A percentile compares a stretch with the other conserved stretches of the same genome.
These are phyloP conservation scores for Automeris io DNA, from an alignment of 2,888 invertebrate genomes.

Conservation along the genomic window DNA sequence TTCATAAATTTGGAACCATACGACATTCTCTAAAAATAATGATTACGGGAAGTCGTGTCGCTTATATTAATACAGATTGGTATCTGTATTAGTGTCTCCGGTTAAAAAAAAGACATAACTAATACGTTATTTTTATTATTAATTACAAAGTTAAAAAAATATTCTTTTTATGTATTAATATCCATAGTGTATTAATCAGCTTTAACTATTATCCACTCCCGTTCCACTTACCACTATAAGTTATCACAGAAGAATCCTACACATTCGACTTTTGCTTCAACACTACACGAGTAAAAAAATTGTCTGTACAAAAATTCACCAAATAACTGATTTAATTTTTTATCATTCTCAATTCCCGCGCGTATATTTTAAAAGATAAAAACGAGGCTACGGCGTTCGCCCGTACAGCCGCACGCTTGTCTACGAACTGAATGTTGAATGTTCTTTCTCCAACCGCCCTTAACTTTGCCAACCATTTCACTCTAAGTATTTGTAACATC, in stretches of 20 bases:
- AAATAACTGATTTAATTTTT: slow-evolving; percentile 31
- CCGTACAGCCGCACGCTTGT: slow-evolving; percentile 41
- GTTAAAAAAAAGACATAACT: neutral
- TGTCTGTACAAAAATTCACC: slow-evolving; percentile 25
- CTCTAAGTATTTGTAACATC: neutral
- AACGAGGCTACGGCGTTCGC: slow-evolving; percentile 29
- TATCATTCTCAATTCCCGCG: slow-evolving; percentile 37
- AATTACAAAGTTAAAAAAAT: neutral
- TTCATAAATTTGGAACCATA: too few relatives aligned
- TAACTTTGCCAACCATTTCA: slow-evolving; percentile 4
- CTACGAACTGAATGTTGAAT: slow-evolving; percentile 48
- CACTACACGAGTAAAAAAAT: slow-evolving; percentile 29
- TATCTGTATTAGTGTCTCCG: neutral
- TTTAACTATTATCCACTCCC: neutral
- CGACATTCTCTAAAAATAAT: too few relatives aligned
- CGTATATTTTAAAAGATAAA: slow-evolving; percentile 30
- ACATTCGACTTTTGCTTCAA: slow-evolving; percentile 26
- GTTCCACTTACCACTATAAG: slow-evolving; percentile 47
- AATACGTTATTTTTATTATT: neutral
- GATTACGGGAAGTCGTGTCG: too few relatives aligned
- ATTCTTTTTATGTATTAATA: neutral
- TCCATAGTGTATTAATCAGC: neutral
- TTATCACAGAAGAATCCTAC: slow-evolving; percentile 33
- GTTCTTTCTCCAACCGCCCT: slow-evolving; percentile 2
- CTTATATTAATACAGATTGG: too few relatives aligned